Evolutionary conservation across 2,797 vertebrate species (phyloP).

Genomic region (Microctenopoma steveboyesi): DNA sequence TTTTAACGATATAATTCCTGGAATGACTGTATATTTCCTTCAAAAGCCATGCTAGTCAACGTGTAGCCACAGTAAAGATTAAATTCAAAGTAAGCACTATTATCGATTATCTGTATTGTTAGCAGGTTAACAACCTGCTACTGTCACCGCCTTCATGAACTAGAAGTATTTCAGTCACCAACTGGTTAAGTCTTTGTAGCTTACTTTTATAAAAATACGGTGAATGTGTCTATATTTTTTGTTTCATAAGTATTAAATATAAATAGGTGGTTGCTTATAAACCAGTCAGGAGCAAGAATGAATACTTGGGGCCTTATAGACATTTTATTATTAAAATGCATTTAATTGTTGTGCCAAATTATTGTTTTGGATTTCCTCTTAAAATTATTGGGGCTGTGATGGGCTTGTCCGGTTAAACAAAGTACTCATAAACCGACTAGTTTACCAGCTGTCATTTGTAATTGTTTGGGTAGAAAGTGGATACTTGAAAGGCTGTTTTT

Average conservation of each 20-base stretch:
- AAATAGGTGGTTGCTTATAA: neutral
- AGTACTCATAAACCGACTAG: neutral
- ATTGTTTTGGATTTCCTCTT: too few species aligned
- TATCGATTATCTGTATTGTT: conserved; percentile 36
- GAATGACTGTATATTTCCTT: neutral
- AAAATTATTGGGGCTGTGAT: neutral
- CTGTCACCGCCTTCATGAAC: conserved; percentile 38
- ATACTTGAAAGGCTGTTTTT: neutral
- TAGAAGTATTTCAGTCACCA: conserved; percentile 6
- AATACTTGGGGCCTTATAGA: conserved; percentile 5
- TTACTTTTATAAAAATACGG: neutral
- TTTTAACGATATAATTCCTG: neutral
- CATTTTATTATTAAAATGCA: neutral
- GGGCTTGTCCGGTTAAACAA: neutral
- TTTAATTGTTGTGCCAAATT: neutral
- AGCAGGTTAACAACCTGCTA: conserved; percentile 59
- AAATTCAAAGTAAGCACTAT: neutral
- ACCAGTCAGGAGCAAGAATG: neutral
- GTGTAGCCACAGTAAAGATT: neutral
- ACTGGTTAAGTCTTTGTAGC: neutral
- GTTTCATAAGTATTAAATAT: too few species aligned
- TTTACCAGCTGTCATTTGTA: neutral
- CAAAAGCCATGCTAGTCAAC: accelerated
- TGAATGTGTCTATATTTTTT: neutral
- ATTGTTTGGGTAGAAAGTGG: neutral